Percentiles rank a stretch among this genome's conserved stretches.
phyloP scores from a whole-genome alignment of 2,113 vertebrate species.

The Gadus macrocephalus region DNA sequence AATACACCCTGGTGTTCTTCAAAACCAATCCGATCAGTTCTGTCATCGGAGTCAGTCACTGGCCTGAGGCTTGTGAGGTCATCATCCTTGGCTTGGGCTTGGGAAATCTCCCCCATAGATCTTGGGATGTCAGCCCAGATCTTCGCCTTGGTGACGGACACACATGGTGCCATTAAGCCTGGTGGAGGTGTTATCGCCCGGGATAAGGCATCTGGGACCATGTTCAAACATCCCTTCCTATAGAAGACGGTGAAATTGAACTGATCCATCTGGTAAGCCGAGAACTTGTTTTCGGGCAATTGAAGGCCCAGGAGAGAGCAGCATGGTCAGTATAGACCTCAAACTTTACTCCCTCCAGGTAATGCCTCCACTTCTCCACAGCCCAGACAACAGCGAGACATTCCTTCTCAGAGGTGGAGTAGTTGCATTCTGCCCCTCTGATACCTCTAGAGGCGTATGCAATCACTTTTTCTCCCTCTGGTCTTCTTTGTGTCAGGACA shows the following conservation, averaged over 20 bases:
- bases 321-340: conserved; percentile 14
- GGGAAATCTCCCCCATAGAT: too few species aligned
- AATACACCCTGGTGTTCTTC: neutral
- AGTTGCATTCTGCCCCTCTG: neutral
- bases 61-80: too few species aligned
- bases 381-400: too few species aligned
- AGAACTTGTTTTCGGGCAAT: conserved; percentile 9
- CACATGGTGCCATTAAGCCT: neutral
- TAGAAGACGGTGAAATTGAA: conserved; percentile 5
- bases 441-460: conserved; percentile 8
- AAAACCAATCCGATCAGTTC: neutral
- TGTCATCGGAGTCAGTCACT: too few species aligned
- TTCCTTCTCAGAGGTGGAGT: conserved; percentile 14
- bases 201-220: conserved; percentile 8
- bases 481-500: neutral
- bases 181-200: neutral
- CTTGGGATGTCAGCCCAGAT: neutral
- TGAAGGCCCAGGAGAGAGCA: conserved; percentile 21
- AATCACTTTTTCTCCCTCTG: conserved; percentile 11
- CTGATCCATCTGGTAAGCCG: neutral
- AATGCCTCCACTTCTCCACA: conserved; percentile 1
- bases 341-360: conserved; percentile 4
- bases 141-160: too few species aligned
- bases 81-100: neutral
- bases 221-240: neutral